Conservation (phyloP, 2,888 invertebrate genomes). For the Zygaena filipendulae region DNA sequence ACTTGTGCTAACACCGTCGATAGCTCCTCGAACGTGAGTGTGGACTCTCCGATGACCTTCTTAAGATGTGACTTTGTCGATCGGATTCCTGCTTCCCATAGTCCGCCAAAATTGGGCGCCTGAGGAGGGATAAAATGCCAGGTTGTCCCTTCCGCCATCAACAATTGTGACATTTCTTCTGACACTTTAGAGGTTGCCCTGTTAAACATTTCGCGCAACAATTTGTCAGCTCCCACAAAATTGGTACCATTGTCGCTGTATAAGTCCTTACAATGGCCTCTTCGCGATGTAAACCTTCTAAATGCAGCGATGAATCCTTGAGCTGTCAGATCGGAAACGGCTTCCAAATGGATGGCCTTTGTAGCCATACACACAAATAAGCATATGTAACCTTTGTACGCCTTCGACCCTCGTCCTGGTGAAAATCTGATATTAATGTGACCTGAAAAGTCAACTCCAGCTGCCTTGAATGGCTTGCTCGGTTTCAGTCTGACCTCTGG, state of each 20-base stretch:
- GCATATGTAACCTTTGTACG: conserved; percentile 17
- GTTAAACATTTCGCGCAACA: no score
- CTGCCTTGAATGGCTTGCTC: conserved; percentile 11
- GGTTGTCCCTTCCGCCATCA: no score
- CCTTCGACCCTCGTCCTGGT: conserved; percentile 15
- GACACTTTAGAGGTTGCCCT: no score
- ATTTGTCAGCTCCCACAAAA: no score
- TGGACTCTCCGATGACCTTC: conserved; percentile 8
- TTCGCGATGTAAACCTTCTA: conserved; percentile 6
- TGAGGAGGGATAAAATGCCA: conserved; percentile 16
- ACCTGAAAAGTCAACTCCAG: conserved; percentile 19
- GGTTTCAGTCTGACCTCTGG: conserved; percentile 17
- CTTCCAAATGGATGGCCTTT: conserved; percentile 16
- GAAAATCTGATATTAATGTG: conserved; percentile 16
- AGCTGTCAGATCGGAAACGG: conserved; percentile 18
- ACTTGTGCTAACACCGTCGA: conserved; percentile 15
- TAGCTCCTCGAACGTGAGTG: conserved; percentile 15
- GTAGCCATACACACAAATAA: conserved; percentile 18
- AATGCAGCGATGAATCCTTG: conserved; percentile 17
- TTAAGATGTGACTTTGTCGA: conserved; percentile 7
- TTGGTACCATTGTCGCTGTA: conserved; percentile 14
- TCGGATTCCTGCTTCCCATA: conserved; percentile 14
- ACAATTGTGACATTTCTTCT: no score
- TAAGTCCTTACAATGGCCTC: conserved; percentile 9
- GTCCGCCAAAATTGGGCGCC: conserved; percentile 14